Evolutionary conservation across 2,888 invertebrate species (phyloP), one percentile per base, ranked within the genome.

Genomic region (Acanthosepion pharaonis): DNA sequence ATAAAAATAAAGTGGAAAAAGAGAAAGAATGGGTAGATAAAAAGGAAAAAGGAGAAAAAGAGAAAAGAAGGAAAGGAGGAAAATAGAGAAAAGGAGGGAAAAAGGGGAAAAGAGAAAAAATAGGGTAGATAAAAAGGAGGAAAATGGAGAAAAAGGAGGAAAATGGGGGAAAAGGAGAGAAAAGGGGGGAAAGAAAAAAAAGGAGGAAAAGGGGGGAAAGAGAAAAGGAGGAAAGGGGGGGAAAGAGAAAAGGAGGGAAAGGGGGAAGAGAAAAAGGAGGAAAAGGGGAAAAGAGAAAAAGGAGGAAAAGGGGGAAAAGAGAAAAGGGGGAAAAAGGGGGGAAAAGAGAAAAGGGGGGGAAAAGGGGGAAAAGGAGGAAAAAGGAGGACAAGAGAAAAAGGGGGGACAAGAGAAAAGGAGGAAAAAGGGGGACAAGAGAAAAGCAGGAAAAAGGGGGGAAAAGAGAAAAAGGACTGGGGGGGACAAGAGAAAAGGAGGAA

Each of bases 321-420:
- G 28, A n/a, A n/a, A 9, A n/a, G 15, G 28, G 9, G 5, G 0
- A 9, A 28, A 6, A 11, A 8, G 9, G 9, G n/a, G 8, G 0
- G 5, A 64, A 28, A n/a, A n/a, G n/a, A n/a, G 8, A n/a, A 78
- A n/a, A 78, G 0, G 18, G 2, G 6, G n/a, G 6, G 1, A 15
- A 9, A 18, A n/a, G 8, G 6, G 15, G 0, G 28, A 9, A 25
- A 11, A 28, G 6, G 28, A 8, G 64, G 28, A n/a, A 28, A 28
- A 28, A 28, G 8, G 4, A 5, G 6, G 6, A 28, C 2, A 1
- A 6, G 28, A 64, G 1, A 5, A 6, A 4, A 11, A 28, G 0
- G 28, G 9, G 1, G 28, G 28, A 28, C 2, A 8, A 28, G 6
- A 0, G 5, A 9, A 28, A 11, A 28, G 28, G 28, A 11, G 25